These are phyloP conservation scores for Lophochroa leadbeateri DNA, from an alignment of 2,113 vertebrate species.

Conservation along the genomic window DNA sequence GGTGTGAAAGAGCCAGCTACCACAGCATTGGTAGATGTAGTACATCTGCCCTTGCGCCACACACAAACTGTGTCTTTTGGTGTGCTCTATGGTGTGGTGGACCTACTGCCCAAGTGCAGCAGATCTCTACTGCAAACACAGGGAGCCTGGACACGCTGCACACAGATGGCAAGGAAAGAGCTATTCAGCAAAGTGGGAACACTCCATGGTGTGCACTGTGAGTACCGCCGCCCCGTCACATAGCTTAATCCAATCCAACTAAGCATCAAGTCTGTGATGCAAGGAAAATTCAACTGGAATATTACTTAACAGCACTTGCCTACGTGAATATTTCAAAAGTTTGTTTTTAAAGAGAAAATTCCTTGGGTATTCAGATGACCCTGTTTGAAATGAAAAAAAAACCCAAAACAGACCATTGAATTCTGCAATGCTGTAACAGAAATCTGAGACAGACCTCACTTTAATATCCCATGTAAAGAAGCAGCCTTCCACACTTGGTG, in stretches of 20 bases:
- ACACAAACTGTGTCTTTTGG: not conserved
- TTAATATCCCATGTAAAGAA: not conserved
- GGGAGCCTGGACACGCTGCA: not conserved
- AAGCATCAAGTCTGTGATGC: too few relatives aligned
- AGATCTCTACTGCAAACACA: not conserved
- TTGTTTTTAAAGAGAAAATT: not conserved
- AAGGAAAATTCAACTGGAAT: not conserved
- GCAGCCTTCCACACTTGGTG: not conserved
- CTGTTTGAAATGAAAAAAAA: not conserved
- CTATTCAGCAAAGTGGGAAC: not conserved
- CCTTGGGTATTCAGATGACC: not conserved
- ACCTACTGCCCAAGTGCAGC: not conserved
- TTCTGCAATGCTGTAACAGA: not conserved
- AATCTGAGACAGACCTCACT: not conserved
- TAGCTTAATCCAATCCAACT: not conserved
- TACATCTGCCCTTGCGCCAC: not conserved
- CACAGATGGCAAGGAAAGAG: not conserved
- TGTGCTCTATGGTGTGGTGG: not conserved
- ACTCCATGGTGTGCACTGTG: not conserved
- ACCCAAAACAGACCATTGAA: not conserved
- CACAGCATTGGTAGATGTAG: accelerated
- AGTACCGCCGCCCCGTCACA: accelerated
- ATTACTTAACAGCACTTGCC: not conserved
- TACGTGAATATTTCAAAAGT: not conserved
- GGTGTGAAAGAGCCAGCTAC: not conserved